Conservation (phyloP, 2,797 vertebrate species). For the Helicolenus hilgendorfi region DNA sequence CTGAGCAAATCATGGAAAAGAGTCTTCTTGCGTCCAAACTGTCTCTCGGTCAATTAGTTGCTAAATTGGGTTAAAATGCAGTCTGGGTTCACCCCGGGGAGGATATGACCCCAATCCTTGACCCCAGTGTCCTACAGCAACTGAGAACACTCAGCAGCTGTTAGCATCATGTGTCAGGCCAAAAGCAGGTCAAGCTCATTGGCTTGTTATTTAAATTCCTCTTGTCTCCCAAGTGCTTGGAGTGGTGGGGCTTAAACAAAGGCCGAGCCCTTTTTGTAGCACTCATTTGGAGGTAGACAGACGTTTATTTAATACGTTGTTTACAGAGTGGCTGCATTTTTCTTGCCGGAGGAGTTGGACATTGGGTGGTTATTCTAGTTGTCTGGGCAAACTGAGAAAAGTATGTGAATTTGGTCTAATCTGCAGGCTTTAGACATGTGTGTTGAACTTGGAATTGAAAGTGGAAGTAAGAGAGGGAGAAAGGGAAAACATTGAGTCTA, state of each 20-base stretch:
- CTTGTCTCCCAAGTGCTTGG: constrained; percentile 13
- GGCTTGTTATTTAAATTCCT: constrained; percentile 55
- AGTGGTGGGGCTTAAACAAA: constrained; percentile 25
- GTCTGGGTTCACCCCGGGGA: constrained; percentile 18
- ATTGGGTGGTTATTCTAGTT: background rate
- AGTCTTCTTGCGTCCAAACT: background rate
- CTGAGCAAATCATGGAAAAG: background rate
- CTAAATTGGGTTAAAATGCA: constrained; percentile 36
- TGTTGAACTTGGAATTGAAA: background rate
- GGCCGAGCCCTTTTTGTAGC: background rate
- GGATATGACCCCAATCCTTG: constrained; percentile 52
- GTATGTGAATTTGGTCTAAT: background rate
- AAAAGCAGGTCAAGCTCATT: constrained; percentile 61
- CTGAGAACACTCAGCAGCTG: constrained; percentile 62
- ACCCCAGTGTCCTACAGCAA: constrained; percentile 53
- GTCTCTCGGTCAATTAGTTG: constrained; percentile 16
- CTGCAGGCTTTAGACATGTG: background rate
- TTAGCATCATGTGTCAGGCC: constrained; percentile 63
- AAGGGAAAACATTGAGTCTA: background rate
- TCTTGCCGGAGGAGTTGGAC: background rate
- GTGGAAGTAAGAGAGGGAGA: background rate
- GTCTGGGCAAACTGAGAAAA: background rate
- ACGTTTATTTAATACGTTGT: constrained; percentile 4
- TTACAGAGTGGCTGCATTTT: background rate
- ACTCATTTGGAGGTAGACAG: background rate